phyloP scores from a whole-genome alignment of 2,113 vertebrate genomes.

The Acinonyx jubatus region DNA sequence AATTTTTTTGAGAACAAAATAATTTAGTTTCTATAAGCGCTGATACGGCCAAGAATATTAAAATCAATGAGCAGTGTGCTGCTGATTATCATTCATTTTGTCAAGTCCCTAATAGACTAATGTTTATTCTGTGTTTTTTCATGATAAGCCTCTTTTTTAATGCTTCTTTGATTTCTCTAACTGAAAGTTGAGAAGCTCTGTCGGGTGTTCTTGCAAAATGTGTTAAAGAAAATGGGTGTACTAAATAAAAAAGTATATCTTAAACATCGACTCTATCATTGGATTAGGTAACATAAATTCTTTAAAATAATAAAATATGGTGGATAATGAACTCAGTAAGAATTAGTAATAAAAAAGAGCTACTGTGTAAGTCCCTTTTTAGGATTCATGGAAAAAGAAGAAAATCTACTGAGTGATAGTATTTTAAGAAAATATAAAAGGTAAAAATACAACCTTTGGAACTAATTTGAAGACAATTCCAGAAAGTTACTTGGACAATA shows the following conservation, averaged over 20 bases:
- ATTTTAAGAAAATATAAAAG: neutral
- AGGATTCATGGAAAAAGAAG: neutral
- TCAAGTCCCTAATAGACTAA: neutral
- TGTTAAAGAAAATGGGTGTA: neutral
- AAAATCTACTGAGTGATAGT: neutral
- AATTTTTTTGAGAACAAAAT: conserved; percentile 63
- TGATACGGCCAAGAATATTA: neutral
- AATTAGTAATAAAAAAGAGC: neutral
- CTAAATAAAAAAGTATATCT: neutral
- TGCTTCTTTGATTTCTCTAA: neutral
- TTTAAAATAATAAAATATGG: neutral
- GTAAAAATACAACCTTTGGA: neutral
- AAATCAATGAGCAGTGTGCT: neutral
- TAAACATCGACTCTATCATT: neutral
- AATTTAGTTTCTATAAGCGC: conserved; percentile 41
- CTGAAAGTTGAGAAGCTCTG: neutral
- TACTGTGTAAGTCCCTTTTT: neutral
- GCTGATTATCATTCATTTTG: neutral
- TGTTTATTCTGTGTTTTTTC: neutral
- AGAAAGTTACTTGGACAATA: neutral
- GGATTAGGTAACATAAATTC: neutral
- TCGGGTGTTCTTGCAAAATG: neutral
- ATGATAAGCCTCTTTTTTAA: neutral
- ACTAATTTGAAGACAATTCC: neutral
- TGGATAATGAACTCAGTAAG: neutral